phyloP scores from a whole-genome alignment of 2,113 vertebrate genomes.

The Semnornis frantzii region DNA sequence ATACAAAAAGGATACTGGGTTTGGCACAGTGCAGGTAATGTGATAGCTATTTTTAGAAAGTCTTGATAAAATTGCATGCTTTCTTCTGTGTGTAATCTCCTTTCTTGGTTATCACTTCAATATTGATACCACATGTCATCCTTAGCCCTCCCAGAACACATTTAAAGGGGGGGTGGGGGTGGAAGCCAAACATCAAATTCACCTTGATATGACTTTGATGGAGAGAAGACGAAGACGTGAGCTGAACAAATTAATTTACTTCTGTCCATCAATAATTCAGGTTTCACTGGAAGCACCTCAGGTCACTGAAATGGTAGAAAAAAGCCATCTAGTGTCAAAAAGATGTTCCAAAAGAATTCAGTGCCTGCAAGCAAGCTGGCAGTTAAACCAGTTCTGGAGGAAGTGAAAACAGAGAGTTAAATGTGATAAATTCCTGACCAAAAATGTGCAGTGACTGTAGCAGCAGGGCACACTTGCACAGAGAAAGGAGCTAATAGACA shows the following conservation, averaged over 20 bases:
- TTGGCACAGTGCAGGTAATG: not conserved
- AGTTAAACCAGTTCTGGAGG: not conserved
- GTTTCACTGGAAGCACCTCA: not conserved
- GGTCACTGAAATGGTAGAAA: not conserved
- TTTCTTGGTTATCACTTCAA: not conserved
- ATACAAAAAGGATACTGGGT: not conserved
- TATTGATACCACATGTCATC: slow-evolving; percentile 39
- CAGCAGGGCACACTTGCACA: not conserved
- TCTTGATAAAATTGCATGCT: not conserved
- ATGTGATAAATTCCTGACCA: not conserved
- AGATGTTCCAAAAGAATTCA: not conserved
- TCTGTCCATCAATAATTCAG: not conserved
- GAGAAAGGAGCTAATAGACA: not conserved
- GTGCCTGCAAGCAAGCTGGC: not conserved
- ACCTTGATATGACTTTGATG: not conserved
- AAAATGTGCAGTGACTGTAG: not conserved
- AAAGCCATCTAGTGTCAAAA: not conserved
- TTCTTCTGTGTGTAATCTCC: slow-evolving; percentile 4
- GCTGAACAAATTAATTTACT: not conserved
- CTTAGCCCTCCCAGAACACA: not conserved
- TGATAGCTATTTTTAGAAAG: slow-evolving; percentile 20
- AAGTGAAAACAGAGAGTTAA: not conserved
- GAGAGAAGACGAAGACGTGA: not conserved
- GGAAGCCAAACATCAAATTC: not conserved
- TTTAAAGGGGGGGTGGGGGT: not conserved